phyloP scores from a whole-genome alignment of 1,140 invertebrate genomes.

The Globodera rostochiensis region DNA sequence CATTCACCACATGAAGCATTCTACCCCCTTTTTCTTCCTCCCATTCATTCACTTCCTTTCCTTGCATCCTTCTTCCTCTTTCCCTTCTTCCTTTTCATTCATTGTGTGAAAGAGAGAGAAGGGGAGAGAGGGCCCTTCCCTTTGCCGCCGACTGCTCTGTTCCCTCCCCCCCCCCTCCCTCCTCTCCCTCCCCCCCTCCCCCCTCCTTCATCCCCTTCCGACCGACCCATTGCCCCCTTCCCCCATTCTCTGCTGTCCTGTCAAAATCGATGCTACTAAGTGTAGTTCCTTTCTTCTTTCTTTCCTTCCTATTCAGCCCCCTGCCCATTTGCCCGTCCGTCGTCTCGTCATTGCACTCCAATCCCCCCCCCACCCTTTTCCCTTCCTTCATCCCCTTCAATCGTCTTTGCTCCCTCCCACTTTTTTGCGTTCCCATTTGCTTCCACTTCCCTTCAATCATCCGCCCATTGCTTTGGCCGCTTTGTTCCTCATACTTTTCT shows the following conservation, averaged over 20 bases:
- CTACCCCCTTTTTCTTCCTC: not conserved
- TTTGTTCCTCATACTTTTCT: conserved; percentile 16
- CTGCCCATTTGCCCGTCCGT: not conserved
- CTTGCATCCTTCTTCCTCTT: not conserved
- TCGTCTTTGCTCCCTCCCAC: conserved; percentile 15
- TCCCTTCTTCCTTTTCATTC: conserved; percentile 1
- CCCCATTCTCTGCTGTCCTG: not conserved
- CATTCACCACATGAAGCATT: no score
- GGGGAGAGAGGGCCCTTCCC: not conserved
- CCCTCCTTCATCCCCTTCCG: not conserved
- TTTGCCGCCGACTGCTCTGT: not conserved
- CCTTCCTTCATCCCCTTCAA: conserved; percentile 1
- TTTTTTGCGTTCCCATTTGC: conserved; percentile 8
- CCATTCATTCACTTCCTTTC: conserved; percentile 3
- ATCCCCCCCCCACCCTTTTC: conserved; percentile 5
- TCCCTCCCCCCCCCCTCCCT: not conserved
- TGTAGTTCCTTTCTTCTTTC: not conserved
- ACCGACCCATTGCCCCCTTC: not conserved
- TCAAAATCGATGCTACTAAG: conserved; percentile 16
- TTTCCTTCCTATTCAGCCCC: not conserved
- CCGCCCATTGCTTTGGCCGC: conserved; percentile 8
- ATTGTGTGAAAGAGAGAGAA: not conserved
- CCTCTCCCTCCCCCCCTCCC: not conserved
- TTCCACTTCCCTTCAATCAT: conserved; percentile 23
- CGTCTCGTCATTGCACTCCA: conserved; percentile 8